phyloP scores from a whole-genome alignment of 2,113 vertebrate species.

The Heloderma charlesbogerti region DNA sequence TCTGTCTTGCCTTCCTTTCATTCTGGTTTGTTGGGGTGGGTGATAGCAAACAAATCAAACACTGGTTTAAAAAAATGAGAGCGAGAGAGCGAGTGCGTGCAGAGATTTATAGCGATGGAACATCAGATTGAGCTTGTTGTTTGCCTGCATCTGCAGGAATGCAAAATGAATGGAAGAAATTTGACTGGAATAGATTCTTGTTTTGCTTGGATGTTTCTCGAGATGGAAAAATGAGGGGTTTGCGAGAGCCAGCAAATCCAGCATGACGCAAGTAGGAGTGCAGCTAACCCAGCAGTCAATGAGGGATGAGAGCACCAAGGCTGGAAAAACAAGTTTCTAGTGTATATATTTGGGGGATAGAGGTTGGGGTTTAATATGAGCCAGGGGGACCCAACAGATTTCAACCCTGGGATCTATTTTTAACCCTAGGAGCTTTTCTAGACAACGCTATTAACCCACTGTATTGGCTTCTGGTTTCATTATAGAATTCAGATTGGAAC shows the following conservation, averaged over 20 bases:
- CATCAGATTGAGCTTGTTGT: slow-evolving; percentile 47
- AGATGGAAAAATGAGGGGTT: slow-evolving; percentile 60
- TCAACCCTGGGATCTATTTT: not conserved
- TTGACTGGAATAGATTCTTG: slow-evolving; percentile 19
- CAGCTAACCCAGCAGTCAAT: slow-evolving; percentile 1
- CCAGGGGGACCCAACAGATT: not conserved
- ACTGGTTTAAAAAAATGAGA: not conserved
- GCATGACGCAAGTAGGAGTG: slow-evolving; percentile 38
- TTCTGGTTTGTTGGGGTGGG: not conserved
- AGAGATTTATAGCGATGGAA: slow-evolving; percentile 44
- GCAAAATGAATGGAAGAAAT: slow-evolving; percentile 49
- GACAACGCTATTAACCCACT: no score
- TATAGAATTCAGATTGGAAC: no score
- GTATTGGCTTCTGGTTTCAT: no score
- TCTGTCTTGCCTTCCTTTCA: not conserved
- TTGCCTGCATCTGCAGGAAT: slow-evolving; percentile 53
- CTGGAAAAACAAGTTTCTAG: slow-evolving; percentile 10
- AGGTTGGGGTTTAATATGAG: no score
- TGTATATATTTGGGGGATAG: not conserved
- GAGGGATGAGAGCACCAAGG: slow-evolving; percentile 27
- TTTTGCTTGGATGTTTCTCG: slow-evolving; percentile 53
- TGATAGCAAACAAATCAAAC: not conserved
- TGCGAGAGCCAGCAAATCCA: slow-evolving; percentile 28
- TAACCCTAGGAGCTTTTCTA: no score
- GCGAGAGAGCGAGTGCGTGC: not conserved